These are phyloP conservation scores for Semotilus atromaculatus DNA, from an alignment of 2,797 vertebrate species.

Conservation along the genomic window DNA sequence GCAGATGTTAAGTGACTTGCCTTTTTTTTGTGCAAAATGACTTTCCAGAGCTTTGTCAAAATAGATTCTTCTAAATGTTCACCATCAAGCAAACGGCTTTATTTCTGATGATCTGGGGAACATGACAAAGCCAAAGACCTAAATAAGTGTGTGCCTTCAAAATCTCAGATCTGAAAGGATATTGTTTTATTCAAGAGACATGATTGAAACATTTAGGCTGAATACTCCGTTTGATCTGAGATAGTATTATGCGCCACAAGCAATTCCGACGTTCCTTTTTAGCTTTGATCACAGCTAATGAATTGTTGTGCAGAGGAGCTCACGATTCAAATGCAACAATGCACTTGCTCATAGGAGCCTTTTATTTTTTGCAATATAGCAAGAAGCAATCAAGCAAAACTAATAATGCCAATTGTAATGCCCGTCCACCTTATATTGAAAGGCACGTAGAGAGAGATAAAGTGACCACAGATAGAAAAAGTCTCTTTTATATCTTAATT, in stretches of 20 bases:
- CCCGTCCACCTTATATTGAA: constrained; percentile 8
- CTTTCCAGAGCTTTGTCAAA: constrained; percentile 3
- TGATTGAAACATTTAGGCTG: constrained; percentile 44
- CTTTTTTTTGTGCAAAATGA: constrained; percentile 2
- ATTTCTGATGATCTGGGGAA: not conserved
- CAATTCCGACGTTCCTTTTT: not conserved
- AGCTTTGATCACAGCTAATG: constrained; percentile 40
- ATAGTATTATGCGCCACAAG: constrained; percentile 29
- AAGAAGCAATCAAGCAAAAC: constrained; percentile 15
- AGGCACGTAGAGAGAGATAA: not conserved
- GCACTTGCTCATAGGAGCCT: not conserved
- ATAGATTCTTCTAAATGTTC: constrained; percentile 7
- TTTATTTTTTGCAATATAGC: not conserved
- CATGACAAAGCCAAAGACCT: not conserved
- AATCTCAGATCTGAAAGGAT: constrained; percentile 22
- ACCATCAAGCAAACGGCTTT: not conserved
- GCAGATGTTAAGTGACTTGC: constrained; percentile 19
- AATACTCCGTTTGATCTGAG: constrained; percentile 27
- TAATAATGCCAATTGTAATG: constrained; percentile 25
- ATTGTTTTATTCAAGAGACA: constrained; percentile 37
- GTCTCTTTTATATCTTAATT: constrained; percentile 7
- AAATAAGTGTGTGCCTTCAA: not conserved
- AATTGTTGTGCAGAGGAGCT: constrained; percentile 12
- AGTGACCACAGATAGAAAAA: not conserved
- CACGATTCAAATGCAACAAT: constrained; percentile 24